These are phyloP conservation scores for Apamea crenata DNA, from an alignment of 2,888 invertebrate species.

Conservation along the genomic window DNA sequence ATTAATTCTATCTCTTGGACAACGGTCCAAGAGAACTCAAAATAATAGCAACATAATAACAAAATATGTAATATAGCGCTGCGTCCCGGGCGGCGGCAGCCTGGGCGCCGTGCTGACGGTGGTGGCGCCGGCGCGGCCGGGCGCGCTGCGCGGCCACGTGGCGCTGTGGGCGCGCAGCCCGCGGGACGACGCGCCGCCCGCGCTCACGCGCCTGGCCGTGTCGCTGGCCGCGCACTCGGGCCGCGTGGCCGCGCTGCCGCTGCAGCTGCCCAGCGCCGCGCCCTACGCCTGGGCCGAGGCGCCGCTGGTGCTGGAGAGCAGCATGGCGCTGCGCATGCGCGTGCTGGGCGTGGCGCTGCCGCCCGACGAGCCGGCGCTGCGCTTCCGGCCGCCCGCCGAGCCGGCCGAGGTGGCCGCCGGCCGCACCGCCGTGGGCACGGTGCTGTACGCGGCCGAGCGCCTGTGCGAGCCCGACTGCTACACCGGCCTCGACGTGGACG, in stretches of 20 bases:
- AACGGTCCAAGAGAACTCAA: no score
- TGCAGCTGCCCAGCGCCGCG: constrained; percentile 24
- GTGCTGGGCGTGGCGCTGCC: constrained; percentile 92
- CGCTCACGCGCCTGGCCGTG: constrained; percentile 71
- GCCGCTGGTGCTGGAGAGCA: constrained; percentile 94
- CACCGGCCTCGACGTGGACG: constrained; percentile 92
- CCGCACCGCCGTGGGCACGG: constrained; percentile 89
- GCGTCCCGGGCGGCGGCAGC: constrained; percentile 64
- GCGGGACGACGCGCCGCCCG: constrained; percentile 45
- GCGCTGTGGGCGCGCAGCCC: constrained; percentile 39
- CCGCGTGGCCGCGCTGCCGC: constrained; percentile 71
- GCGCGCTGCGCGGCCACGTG: constrained; percentile 50
- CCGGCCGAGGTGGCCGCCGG: constrained; percentile 71
- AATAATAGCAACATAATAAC: no score
- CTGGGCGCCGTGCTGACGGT: constrained; percentile 66
- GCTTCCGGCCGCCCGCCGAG: constrained; percentile 71
- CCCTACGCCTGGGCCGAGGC: constrained; percentile 88
- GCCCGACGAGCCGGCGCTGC: constrained; percentile 91
- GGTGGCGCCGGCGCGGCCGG: constrained; percentile 63
- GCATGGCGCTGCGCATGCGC: constrained; percentile 95
- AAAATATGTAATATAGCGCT: no score
- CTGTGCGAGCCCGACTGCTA: constrained; percentile 94
- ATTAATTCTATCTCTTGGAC: no score
- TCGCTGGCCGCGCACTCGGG: constrained; percentile 61
- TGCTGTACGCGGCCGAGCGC: constrained; percentile 93